phyloP scores from a whole-genome alignment of 1,140 invertebrate species.

The Pseudoatta argentina region DNA sequence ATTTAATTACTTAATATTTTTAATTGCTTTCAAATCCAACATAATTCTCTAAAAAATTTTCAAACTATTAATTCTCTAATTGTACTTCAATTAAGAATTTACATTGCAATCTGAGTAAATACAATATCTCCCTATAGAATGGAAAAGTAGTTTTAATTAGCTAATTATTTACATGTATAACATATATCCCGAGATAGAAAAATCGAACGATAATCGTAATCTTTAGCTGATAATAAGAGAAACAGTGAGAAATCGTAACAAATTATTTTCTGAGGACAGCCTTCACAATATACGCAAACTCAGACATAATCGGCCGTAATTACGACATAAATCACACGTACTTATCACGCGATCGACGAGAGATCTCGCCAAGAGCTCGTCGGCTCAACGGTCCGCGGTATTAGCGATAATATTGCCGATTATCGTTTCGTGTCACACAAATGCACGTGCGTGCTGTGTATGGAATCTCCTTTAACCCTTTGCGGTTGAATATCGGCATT shows the following conservation, averaged over 20 bases:
- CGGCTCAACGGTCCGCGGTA: slow-evolving; percentile 34
- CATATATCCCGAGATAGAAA: slow-evolving; percentile 6
- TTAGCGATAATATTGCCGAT: slow-evolving; percentile 50
- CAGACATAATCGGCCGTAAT: slow-evolving; percentile 31
- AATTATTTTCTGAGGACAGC: slow-evolving; percentile 10
- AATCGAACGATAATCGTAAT: not conserved
- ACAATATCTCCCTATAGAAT: not conserved
- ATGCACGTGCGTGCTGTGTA: not conserved
- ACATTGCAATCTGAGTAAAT: not conserved
- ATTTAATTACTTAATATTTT: not conserved
- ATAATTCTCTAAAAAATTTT: not conserved
- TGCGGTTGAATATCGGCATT: slow-evolving; percentile 42
- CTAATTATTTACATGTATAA: no score
- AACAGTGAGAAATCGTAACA: slow-evolving; percentile 33
- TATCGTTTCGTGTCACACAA: slow-evolving; percentile 40
- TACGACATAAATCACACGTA: slow-evolving; percentile 24
- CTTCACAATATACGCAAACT: not conserved
- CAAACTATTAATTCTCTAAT: not conserved
- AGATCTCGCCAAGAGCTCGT: slow-evolving; percentile 31
- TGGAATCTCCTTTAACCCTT: slow-evolving; percentile 39
- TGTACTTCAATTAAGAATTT: not conserved
- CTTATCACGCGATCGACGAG: slow-evolving; percentile 33
- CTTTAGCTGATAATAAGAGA: not conserved
- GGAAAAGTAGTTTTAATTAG: not conserved
- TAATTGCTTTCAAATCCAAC: not conserved